Base-by-base conservation (phyloP, 2,888 invertebrate species). In the Macaria liturata region DNA sequence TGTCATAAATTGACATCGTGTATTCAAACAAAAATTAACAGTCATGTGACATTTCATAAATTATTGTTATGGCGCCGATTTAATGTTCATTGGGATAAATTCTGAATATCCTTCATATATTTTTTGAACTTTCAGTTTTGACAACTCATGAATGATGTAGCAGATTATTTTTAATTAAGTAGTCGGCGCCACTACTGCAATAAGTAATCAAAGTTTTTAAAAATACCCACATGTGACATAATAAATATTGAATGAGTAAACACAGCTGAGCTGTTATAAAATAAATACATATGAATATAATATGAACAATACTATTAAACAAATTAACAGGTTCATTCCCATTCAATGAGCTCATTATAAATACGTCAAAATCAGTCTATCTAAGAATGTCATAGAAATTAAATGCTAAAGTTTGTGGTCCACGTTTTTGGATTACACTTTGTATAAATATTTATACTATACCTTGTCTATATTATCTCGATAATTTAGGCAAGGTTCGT, bases 331-430 rank as follows among this genome's bases (percentile, higher is more conserved):
- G 44, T 46, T 47, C 42, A 56, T 59, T 62, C 76, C 74, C 80
- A 81, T 81, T 73, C 65, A 6, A 81, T 81, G 83, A 83, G 83
- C 82, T 80, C 80, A 70, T 57, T 40, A 51, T 50, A 58, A 49
- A 71, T 66, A 67, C 62, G 64, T 62, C 64, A 70, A 72, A 67
- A 72, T 82, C 81, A 83, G 83, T 83, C 82, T 78, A 78, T 76
- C 60, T 69, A 68, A 72, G 57, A 71, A 69, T 68, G 8, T 60
- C 20, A 49, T 45, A 32, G 56, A 44, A 49, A 34, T 34, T 45
- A 45, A 45, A 6, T 45, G 44, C 4, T 3, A 42, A 42, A 32
- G 47, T 49, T 54, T 49, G 57, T 65, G 65, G 59, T 58, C 58
- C 60, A 61, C 46, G 47, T 59, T 54, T 48, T 49, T 59, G 40